phyloP scores from a whole-genome alignment of 2,888 invertebrate species.

The Cryptocheilus praepositus region DNA sequence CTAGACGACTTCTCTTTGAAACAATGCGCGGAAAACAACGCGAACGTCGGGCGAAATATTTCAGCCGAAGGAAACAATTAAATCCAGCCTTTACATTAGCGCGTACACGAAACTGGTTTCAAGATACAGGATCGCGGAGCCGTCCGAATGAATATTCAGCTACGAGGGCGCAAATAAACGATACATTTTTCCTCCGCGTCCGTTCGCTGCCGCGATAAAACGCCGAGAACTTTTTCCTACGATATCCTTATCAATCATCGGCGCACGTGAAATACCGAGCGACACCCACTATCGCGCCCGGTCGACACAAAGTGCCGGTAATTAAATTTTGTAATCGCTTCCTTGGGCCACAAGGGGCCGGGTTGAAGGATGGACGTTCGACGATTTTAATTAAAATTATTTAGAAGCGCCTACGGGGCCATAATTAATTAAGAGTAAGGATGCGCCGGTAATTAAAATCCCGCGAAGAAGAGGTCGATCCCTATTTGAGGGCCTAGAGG shows the following conservation, averaged over 20 bases:
- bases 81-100: too few species aligned
- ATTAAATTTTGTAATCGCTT: slow-evolving; percentile 63
- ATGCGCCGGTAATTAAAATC: slow-evolving; percentile 69
- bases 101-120: too few species aligned
- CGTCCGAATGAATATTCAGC: too few species aligned
- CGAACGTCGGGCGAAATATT: slow-evolving; percentile 25
- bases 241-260: not conserved
- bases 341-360: slow-evolving; percentile 16
- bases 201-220: too few species aligned
- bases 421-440: slow-evolving; percentile 69
- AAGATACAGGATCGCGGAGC: too few species aligned
- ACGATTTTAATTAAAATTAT: slow-evolving; percentile 70
- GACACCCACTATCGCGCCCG: slow-evolving; percentile 34
- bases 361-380: slow-evolving; percentile 30
- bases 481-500: too few species aligned
- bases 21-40: slow-evolving; percentile 32
- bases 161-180: too few species aligned
- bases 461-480: slow-evolving; percentile 54
- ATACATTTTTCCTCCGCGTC: too few species aligned
- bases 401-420: slow-evolving; percentile 57
- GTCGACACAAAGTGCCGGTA: slow-evolving; percentile 42
- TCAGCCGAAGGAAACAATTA: too few species aligned
- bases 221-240: too few species aligned
- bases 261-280: not conserved
- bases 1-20: slow-evolving; percentile 24